Percentiles rank a stretch among this genome's conserved stretches.
Conservation (phyloP, 2,888 invertebrate genomes). For the Mantis religiosa region DNA sequence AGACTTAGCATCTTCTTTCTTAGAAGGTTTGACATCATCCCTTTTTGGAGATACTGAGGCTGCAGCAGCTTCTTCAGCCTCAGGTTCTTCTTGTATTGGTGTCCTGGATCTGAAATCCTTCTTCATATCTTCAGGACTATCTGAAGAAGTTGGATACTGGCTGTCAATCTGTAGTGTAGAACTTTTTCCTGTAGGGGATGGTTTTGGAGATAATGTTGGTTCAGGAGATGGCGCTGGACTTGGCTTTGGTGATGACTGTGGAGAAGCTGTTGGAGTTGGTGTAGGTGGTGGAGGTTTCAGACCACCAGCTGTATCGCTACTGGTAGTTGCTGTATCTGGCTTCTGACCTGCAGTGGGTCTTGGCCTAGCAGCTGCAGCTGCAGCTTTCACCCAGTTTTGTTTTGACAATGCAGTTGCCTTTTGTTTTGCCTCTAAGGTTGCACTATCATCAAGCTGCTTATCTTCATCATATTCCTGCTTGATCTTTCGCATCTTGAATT, state of each 20-base stretch:
- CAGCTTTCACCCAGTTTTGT: constrained; percentile 1
- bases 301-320: neutral
- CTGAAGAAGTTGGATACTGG: neutral
- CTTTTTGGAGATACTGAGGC: neutral
- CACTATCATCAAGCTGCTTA: constrained; percentile 21
- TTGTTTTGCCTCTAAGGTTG: neutral
- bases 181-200: neutral
- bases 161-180: neutral
- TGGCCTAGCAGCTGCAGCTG: constrained; percentile 31
- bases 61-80: constrained; percentile 46
- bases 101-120: constrained; percentile 51
- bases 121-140: neutral
- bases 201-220: neutral
- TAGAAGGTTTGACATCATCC: neutral
- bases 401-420: neutral
- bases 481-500: constrained; percentile 76
- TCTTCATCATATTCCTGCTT: constrained; percentile 51
- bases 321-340: neutral
- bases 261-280: neutral
- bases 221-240: neutral
- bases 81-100: constrained; percentile 56
- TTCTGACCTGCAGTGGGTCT: constrained; percentile 29
- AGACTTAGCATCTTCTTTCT: neutral
- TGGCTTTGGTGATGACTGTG: neutral
- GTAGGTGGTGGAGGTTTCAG: neutral